Evolutionary conservation across 2,113 vertebrate genomes (phyloP).

Genomic region (Rafetus swinhoei): DNA sequence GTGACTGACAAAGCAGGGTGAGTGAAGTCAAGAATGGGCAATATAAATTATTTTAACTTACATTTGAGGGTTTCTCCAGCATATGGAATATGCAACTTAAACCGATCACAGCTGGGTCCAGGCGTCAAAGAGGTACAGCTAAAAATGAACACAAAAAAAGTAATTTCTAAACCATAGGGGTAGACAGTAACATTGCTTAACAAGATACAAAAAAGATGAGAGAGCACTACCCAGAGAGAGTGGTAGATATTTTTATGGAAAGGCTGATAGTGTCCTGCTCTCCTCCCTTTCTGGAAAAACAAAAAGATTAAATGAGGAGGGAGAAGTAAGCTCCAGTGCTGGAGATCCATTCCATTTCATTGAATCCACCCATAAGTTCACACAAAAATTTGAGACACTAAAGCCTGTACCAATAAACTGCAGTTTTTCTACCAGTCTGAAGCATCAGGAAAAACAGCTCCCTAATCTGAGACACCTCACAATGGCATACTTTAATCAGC

Average conservation of each 20-base stretch:
- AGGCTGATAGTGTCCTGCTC: not conserved
- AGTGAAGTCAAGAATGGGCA: not conserved
- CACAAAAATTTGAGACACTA: not conserved
- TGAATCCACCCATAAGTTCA: not conserved
- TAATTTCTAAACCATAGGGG: slow-evolving; percentile 8
- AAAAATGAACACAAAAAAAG: slow-evolving; percentile 42
- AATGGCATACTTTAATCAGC: not conserved
- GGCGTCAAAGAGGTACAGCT: slow-evolving; percentile 95
- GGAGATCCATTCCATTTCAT: not conserved
- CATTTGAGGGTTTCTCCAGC: slow-evolving; percentile 99
- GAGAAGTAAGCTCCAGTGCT: not conserved
- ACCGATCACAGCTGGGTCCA: slow-evolving; percentile 96
- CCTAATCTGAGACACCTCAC: not conserved
- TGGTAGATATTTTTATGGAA: not conserved
- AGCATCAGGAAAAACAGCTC: not conserved
- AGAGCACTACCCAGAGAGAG: not conserved
- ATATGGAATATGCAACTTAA: slow-evolving; percentile 98
- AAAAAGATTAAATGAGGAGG: not conserved
- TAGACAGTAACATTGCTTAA: slow-evolving; percentile 8
- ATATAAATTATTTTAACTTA: slow-evolving; percentile 76
- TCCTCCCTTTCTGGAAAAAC: not conserved
- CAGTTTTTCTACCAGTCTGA: not conserved
- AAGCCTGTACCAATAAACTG: not conserved
- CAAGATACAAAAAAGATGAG: not conserved
- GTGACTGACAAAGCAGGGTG: not conserved